phyloP scores from a whole-genome alignment of 2,113 vertebrate genomes.

The Corydoras maculifer region DNA sequence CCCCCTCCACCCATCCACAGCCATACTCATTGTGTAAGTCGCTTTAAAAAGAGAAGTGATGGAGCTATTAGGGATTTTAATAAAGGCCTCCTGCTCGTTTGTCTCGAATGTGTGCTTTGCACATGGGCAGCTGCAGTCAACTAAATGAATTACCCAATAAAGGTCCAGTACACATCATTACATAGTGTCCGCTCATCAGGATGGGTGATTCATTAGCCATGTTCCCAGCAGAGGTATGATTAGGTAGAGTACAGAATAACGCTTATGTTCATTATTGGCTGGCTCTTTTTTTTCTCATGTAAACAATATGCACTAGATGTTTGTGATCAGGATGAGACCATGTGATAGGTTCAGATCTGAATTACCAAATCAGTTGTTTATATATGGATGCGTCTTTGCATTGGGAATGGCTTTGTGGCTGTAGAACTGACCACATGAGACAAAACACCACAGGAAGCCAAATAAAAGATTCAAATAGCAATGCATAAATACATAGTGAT shows the following conservation, averaged over 20 bases:
- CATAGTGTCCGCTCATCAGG: conserved; percentile 7
- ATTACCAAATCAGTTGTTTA: too few relatives aligned
- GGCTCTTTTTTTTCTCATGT: too few relatives aligned
- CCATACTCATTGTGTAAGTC: conserved; percentile 28
- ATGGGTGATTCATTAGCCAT: conserved; percentile 24
- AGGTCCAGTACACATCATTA: conserved; percentile 16
- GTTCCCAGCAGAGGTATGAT: conserved; percentile 13
- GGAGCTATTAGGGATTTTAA: conserved; percentile 21
- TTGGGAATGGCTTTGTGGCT: too few relatives aligned
- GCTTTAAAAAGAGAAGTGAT: conserved; percentile 31
- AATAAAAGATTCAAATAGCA: too few relatives aligned
- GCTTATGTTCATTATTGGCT: too few relatives aligned
- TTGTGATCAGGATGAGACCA: too few relatives aligned
- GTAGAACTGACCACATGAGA: too few relatives aligned
- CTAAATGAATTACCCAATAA: conserved; percentile 11
- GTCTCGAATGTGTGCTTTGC: background rate
- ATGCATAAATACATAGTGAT: too few relatives aligned
- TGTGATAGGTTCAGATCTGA: too few relatives aligned
- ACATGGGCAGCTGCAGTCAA: background rate
- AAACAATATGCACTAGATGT: too few relatives aligned
- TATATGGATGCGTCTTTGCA: too few relatives aligned
- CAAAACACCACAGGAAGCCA: too few relatives aligned
- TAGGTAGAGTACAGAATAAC: background rate
- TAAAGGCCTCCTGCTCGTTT: conserved; percentile 8
- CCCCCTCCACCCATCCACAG: background rate